These are phyloP conservation scores for Miltochrista miniata DNA, from an alignment of 2,888 invertebrate genomes.

Conservation along the genomic window DNA sequence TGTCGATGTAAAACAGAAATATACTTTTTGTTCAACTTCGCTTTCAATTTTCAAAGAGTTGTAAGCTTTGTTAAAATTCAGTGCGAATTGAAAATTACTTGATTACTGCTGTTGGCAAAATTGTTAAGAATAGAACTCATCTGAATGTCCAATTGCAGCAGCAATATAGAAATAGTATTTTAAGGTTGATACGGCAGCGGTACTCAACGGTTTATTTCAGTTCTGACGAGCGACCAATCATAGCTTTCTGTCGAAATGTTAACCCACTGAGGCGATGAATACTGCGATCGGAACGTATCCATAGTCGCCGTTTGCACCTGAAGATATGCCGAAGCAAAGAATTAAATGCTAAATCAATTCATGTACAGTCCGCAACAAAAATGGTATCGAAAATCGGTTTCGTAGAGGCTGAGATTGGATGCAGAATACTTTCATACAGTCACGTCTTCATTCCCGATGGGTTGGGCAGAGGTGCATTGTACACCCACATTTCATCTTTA, in stretches of 20 bases:
- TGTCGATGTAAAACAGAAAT: conserved; percentile 57
- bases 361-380: no score
- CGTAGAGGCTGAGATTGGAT: no score
- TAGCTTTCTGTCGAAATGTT: conserved; percentile 63
- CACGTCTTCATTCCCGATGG: no score
- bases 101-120: conserved; percentile 21
- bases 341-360: no score
- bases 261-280: conserved; percentile 60
- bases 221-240: conserved; percentile 66
- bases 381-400: no score
- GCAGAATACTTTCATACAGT: no score
- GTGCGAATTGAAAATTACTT: conserved; percentile 16
- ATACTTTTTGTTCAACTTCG: conserved; percentile 40
- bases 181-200: conserved; percentile 50
- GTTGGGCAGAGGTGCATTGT: no score
- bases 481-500: no score
- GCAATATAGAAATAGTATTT: conserved; percentile 52
- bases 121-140: conserved; percentile 37
- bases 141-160: conserved; percentile 53
- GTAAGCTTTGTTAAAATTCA: conserved; percentile 33
- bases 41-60: conserved; percentile 31
- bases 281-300: conserved; percentile 33
- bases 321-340: no score
- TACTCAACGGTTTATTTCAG: conserved; percentile 55
- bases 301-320: conserved; percentile 19